Evolutionary conservation across 2,888 invertebrate genomes (phyloP).

Genomic region (Euproctis similis): DNA sequence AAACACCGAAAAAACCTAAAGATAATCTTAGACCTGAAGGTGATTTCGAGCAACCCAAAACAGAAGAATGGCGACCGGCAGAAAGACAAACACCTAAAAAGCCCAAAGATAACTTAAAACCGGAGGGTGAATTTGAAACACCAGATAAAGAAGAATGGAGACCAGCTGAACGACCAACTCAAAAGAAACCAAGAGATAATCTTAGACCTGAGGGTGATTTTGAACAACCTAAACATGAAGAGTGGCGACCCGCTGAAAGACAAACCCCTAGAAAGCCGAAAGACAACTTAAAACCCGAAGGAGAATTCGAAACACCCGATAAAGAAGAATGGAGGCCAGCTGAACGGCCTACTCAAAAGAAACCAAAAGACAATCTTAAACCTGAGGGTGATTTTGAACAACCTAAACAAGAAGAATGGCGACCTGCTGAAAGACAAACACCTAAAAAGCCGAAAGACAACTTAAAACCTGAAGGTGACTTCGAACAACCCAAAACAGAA

Average conservation of each 20-base stretch:
- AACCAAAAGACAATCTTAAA: conserved; percentile 57
- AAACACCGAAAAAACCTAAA: conserved; percentile 22
- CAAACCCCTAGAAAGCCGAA: conserved; percentile 35
- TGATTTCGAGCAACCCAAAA: conserved; percentile 58
- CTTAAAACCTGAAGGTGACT: conserved; percentile 70
- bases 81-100: conserved; percentile 13
- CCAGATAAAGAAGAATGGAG: conserved; percentile 41
- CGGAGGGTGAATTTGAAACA: conserved; percentile 72
- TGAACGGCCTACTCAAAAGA: conserved; percentile 46
- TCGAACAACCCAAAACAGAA: conserved; percentile 50
- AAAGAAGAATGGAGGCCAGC: conserved; percentile 50
- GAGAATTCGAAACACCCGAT: conserved; percentile 68
- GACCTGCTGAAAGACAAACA: conserved; percentile 35
- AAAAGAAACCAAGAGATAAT: conserved; percentile 47
- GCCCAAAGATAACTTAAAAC: conserved; percentile 63
- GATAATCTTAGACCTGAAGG: conserved; percentile 74
- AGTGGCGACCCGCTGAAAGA: neutral
- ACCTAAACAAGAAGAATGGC: conserved; percentile 49
- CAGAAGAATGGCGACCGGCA: conserved; percentile 40
- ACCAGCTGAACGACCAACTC: conserved; percentile 53
- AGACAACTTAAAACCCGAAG: conserved; percentile 57
- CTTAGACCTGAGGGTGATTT: conserved; percentile 73
- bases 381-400: conserved; percentile 29
- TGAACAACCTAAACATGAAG: conserved; percentile 22
- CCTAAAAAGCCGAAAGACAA: conserved; percentile 68